These are phyloP conservation scores for Muraenolepis orangiensis DNA, from an alignment of 2,797 vertebrate genomes.

Conservation along the genomic window DNA sequence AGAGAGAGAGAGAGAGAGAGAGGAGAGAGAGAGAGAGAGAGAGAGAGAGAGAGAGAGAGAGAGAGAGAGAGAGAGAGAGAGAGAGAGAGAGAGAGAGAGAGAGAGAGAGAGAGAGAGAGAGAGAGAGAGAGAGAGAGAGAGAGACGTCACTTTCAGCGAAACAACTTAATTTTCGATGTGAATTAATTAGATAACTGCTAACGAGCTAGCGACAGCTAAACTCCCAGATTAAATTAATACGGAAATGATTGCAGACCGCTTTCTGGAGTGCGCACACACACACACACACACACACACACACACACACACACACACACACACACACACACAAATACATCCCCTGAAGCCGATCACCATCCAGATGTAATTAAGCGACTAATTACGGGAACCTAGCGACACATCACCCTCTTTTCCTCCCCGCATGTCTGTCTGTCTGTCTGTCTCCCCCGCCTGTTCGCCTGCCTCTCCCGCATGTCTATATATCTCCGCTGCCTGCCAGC, in stretches of 20 bases:
- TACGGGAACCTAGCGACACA: constrained; percentile 73
- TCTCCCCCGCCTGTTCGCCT: constrained; percentile 17
- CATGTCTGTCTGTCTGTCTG: constrained; percentile 37
- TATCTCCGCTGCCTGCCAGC: not conserved
- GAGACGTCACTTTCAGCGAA: constrained; percentile 99
- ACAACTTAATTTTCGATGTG: constrained; percentile 99
- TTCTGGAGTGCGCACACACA: constrained; percentile 83
- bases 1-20: constrained; percentile 73
- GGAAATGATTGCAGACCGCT: constrained; percentile 99
- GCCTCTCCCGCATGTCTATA: not conserved
- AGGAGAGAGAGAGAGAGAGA: constrained; percentile 78
- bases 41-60: constrained; percentile 77
- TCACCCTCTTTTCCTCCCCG: constrained; percentile 47
- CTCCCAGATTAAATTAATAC: constrained; percentile 99
- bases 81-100: constrained; percentile 71
- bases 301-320: constrained; percentile 36
- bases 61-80: constrained; percentile 79
- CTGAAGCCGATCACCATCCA: constrained; percentile 95
- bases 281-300: constrained; percentile 34
- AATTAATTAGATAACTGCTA: constrained; percentile 99
- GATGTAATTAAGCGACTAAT: constrained; percentile 98
- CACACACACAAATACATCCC: constrained; percentile 67
- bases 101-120: constrained; percentile 78
- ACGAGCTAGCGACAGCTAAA: constrained; percentile 98
- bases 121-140: constrained; percentile 44